Percentiles rank a stretch among this genome's conserved stretches.
Evolutionary conservation across 2,888 invertebrate species (phyloP).

Genomic region (Nomada fabriciana): DNA sequence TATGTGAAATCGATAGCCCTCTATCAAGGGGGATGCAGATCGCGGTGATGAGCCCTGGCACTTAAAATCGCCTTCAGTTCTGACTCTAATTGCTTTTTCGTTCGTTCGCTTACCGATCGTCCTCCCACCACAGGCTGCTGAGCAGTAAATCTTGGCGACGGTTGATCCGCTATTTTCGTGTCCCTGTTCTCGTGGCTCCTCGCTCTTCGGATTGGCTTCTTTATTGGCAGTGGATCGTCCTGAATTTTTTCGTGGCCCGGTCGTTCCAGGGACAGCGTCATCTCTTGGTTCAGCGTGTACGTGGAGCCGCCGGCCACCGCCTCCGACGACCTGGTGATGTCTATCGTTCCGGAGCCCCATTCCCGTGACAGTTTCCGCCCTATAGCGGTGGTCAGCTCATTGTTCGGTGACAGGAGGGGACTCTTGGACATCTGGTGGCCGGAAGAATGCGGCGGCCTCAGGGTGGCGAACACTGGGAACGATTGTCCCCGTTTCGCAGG

Average conservation of each 20-base stretch:
- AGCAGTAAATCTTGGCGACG: conserved; percentile 78
- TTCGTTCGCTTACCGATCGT: conserved; percentile 80
- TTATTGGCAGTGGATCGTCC: conserved; percentile 70
- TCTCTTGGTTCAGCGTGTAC: conserved; percentile 74
- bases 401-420: conserved; percentile 80
- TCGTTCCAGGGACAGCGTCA: conserved; percentile 72
- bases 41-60: conserved; percentile 83
- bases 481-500: conserved; percentile 83
- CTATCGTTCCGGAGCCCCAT: conserved; percentile 82
- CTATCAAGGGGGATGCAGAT: conserved; percentile 83
- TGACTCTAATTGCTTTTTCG: conserved; percentile 83
- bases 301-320: conserved; percentile 78
- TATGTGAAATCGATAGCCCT: conserved; percentile 19
- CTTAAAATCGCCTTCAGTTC: conserved; percentile 83
- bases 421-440: conserved; percentile 75
- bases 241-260: conserved; percentile 66
- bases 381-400: conserved; percentile 80
- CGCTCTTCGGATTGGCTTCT: conserved; percentile 81
- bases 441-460: conserved; percentile 75
- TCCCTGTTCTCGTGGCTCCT: conserved; percentile 82
- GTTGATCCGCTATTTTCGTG: conserved; percentile 73
- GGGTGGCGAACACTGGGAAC: conserved; percentile 82
- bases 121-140: conserved; percentile 83
- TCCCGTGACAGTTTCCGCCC: conserved; percentile 82
- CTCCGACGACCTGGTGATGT: conserved; percentile 80